phyloP scores from a whole-genome alignment of 2,888 invertebrate species.

The Bursaphelenchus okinawaensis region DNA sequence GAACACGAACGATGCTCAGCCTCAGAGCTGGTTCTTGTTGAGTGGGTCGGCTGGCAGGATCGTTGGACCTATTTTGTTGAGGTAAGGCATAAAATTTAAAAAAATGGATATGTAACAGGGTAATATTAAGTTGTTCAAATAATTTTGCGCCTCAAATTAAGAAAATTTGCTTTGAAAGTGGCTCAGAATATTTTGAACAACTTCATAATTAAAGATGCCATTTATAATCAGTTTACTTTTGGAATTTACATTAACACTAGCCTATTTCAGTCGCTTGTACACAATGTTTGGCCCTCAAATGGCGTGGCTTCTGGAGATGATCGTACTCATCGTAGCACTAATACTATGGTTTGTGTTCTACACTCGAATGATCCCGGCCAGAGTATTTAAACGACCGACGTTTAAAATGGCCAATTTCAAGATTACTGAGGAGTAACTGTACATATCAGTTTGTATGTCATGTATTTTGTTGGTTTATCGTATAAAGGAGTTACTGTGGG shows the following conservation, averaged over 20 bases:
- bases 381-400: not conserved
- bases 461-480: not conserved
- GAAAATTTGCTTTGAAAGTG: no score
- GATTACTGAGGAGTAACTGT: not conserved
- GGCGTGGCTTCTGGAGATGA: constrained; percentile 30
- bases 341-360: constrained; percentile 21
- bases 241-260: no score
- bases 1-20: constrained; percentile 21
- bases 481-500: no score
- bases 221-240: no score
- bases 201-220: no score
- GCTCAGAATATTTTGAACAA: no score
- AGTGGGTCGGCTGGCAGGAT: constrained; percentile 24
- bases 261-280: constrained; percentile 21
- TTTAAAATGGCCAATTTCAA: not conserved
- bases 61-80: constrained; percentile 34
- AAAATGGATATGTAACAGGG: no score
- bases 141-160: no score
- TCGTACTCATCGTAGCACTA: constrained; percentile 21
- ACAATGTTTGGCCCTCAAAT: constrained; percentile 23
- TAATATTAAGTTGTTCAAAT: no score
- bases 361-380: not conserved
- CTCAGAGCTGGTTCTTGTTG: not conserved
- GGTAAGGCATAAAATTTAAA: constrained; percentile 9
- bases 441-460: not conserved